Conservation (phyloP, 2,797 vertebrate species). For the Xerus rutilus region DNA sequence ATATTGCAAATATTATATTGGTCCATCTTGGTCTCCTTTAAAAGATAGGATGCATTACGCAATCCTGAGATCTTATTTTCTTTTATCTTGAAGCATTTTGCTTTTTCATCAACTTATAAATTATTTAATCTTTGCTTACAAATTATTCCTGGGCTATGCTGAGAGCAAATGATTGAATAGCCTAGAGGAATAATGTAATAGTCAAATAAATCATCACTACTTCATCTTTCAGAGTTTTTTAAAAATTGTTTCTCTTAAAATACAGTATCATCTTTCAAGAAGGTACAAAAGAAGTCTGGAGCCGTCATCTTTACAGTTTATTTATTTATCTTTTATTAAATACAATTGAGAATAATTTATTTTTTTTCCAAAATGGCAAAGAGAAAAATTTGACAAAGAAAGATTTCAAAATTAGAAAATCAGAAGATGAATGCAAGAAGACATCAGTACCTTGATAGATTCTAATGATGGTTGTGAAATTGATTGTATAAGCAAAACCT, state of each 20-base stretch:
- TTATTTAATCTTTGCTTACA: neutral
- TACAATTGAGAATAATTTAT: neutral
- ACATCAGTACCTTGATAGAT: neutral
- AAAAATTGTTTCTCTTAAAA: neutral
- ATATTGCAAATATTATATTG: neutral
- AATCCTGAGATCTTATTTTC: neutral
- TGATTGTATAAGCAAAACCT: neutral
- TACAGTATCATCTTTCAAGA: neutral
- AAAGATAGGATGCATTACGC: neutral
- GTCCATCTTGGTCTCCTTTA: neutral
- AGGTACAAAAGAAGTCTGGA: neutral
- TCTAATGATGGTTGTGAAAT: neutral
- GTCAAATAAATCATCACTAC: neutral
- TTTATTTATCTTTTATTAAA: neutral
- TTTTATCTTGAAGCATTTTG: neutral
- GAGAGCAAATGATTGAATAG: neutral
- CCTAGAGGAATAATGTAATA: neutral
- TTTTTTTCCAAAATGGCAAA: neutral
- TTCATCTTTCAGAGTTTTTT: neutral
- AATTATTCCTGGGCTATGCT: neutral
- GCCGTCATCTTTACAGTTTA: neutral
- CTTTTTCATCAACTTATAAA: neutral
- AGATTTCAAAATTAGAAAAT: neutral
- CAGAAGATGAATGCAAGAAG: neutral
- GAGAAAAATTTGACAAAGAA: neutral